Evolutionary conservation across 2,888 invertebrate genomes (phyloP), one percentile per base, ranked within the genome.

Genomic region (Eilema griseolum): DNA sequence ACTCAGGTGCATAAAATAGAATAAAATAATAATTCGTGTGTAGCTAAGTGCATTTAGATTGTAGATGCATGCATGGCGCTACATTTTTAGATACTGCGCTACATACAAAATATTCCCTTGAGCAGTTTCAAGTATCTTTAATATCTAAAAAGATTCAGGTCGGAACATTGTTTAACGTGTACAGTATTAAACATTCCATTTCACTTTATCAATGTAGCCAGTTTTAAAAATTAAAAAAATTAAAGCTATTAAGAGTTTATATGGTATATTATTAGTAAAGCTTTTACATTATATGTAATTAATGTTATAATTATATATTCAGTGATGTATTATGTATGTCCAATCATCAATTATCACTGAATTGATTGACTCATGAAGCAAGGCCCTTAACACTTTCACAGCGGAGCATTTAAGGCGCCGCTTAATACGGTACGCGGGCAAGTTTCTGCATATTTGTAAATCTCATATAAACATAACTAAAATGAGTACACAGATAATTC

Each of bases 171-270:
- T 76, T 77, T 75, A 72, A 71, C 73, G 61, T 71, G 20, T 52
- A n/a, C n/a, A 76, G 76, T 67, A 72, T 78, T 71, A 74, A 83
- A 92, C 92, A 93, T 93, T 92, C 92, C 93, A 91, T 84, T 85
- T 83, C 77, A 81, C 83, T 83, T 84, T 88, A 84, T 88, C 74
- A 73, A 76, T 78, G 78, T 80, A 77, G 72, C 61, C 31, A 70
- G n/a, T 69, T 71, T 41, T 70, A 76, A 33, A 70, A 46, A 70
- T 66, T 69, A 69, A 76, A 33, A 70, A 46, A 70, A 65, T 69
- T 41, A 75, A 66, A 70, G 73, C 72, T 60, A 72, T 64, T 57
- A 63, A 66, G 67, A 67, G 74, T 73, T 69, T 59, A n/a, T 23
- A 52, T 28, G 16, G 59, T 59, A 26, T 59, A 14, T 16, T 20